Evolutionary conservation across 2,113 vertebrate genomes (phyloP).

Genomic region (Phocoena sinus): DNA sequence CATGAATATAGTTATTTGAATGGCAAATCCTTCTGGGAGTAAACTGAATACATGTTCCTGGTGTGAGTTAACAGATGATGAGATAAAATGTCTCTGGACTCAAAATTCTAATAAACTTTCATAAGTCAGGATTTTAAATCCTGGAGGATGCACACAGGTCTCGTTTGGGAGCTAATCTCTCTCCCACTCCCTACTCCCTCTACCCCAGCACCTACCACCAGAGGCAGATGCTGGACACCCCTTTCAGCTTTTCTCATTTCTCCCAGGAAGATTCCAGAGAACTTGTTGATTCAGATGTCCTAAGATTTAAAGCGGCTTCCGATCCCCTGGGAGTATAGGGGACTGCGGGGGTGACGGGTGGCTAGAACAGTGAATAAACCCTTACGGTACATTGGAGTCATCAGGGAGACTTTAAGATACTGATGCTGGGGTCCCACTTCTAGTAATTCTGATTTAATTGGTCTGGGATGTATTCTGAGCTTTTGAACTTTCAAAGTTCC

Average conservation of each 20-base stretch:
- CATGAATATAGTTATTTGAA: constrained; percentile 12
- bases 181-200: neutral
- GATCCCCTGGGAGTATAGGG: neutral
- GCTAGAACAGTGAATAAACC: neutral
- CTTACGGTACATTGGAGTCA: neutral
- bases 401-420: neutral
- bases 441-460: neutral
- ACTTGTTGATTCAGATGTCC: neutral
- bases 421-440: neutral
- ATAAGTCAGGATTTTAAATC: neutral
- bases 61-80: constrained; percentile 34
- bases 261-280: neutral
- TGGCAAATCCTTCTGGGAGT: neutral
- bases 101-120: neutral
- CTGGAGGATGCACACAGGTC: neutral
- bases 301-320: neutral
- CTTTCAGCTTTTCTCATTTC: neutral
- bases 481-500: neutral
- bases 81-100: constrained; percentile 25
- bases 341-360: fast-evolving
- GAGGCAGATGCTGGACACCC: neutral
- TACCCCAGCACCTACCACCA: neutral
- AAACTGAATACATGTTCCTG: constrained; percentile 6
- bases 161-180: neutral
- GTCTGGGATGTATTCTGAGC: neutral